A percentile compares a stretch with the other conserved stretches of the same genome.
Conservation (phyloP, 35 echinoderm and acorn worm genomes). For the Chiridota heheva region DNA sequence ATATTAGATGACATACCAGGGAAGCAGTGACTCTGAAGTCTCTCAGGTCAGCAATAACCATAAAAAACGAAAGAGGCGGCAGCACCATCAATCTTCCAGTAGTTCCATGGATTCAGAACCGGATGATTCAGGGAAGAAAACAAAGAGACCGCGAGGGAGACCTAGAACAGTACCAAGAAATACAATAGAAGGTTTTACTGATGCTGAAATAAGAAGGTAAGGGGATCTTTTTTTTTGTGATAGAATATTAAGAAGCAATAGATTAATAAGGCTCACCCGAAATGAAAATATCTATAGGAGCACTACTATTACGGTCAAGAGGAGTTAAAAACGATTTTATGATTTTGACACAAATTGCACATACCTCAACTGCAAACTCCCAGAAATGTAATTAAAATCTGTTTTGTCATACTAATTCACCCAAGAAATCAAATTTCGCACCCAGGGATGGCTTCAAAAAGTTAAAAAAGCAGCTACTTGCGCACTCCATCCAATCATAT, state of each 20-base stretch:
- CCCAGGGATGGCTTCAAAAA: too few species aligned
- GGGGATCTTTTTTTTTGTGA: too few species aligned
- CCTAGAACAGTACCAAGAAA: constrained; percentile 80
- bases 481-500: too few species aligned
- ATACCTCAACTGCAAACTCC: not conserved
- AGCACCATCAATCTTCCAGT: constrained; percentile 14
- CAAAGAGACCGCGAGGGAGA: constrained; percentile 80
- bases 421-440: too few species aligned
- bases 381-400: too few species aligned
- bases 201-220: constrained; percentile 95
- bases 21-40: constrained; percentile 80
- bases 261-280: not conserved
- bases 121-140: constrained; percentile 82
- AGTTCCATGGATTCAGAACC: constrained; percentile 77
- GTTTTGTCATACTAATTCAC: too few species aligned
- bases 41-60: constrained; percentile 37
- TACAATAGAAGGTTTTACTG: constrained; percentile 84
- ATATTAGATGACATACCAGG: constrained; percentile 94
- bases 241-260: not conserved
- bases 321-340: not conserved
- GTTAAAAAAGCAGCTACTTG: too few species aligned
- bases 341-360: too few species aligned
- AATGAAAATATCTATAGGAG: not conserved
- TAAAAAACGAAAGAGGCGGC: constrained; percentile 66
- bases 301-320: not conserved